phyloP scores from a whole-genome alignment of 2,888 invertebrate genomes.

The Napeogenes inachia region DNA sequence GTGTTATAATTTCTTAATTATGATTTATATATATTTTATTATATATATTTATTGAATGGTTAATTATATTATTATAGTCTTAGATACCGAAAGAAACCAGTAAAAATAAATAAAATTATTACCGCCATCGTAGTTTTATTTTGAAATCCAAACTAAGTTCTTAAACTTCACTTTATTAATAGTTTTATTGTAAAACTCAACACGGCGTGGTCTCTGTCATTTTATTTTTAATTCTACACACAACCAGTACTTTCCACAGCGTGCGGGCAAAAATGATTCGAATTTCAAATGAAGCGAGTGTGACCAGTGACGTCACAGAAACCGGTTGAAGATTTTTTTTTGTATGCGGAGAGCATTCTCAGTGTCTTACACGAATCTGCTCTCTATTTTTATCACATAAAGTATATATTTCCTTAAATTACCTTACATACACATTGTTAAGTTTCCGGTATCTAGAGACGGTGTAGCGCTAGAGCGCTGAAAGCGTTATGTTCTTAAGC shows the following conservation, averaged over 20 bases:
- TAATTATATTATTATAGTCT: not conserved
- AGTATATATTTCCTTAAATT: not conserved
- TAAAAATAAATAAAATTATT: constrained; percentile 31
- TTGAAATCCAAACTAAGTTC: constrained; percentile 16
- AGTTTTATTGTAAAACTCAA: constrained; percentile 18
- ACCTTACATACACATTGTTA: constrained; percentile 8
- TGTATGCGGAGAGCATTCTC: constrained; percentile 9
- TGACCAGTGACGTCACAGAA: constrained; percentile 21
- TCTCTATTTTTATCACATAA: not conserved
- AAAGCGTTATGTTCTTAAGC: not conserved
- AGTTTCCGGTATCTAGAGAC: constrained; percentile 9
- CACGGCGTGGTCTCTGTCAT: constrained; percentile 23
- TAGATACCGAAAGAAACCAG: not conserved
- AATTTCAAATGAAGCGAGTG: constrained; percentile 41
- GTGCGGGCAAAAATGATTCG: constrained; percentile 32
- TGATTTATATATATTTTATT: too few species aligned
- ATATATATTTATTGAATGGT: too few species aligned
- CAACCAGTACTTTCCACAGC: constrained; percentile 16
- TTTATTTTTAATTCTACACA: constrained; percentile 15
- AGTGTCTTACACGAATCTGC: not conserved
- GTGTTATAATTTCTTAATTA: too few species aligned
- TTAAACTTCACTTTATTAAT: constrained; percentile 21
- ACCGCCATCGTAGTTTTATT: constrained; percentile 38
- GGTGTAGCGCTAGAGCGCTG: constrained; percentile 11
- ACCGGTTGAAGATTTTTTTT: constrained; percentile 22